Base-by-base conservation (phyloP, 2,797 vertebrate genomes). In the Melanotaenia maccullochi region DNA sequence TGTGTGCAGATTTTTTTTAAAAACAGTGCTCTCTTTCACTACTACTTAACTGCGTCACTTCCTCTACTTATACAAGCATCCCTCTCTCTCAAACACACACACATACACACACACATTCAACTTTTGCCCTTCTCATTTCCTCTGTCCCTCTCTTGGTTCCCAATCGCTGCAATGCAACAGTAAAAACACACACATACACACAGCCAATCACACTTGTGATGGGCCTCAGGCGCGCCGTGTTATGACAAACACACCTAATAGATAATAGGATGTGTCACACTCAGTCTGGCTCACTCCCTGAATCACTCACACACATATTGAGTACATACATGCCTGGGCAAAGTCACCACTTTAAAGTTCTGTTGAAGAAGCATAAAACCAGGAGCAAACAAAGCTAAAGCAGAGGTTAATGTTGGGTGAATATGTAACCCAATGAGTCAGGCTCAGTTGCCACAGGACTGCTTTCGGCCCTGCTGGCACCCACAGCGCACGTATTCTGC, bases 1-100 rank as follows among this genome's bases (percentile, higher is more conserved):
- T 79, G 68, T 83, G 77, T 71, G 81, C 74, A 78, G 74, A 87
- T 86, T 83, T 79, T 64, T 81, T 85, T 16, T 20, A 88, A 89
- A 92, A 90, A 93, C 90, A 93, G 85, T 86, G 59, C 84, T 73
- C 69, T 88, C 91, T 93, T 94, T 94, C 92, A 93, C 78, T 69
- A 81, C 76, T 63, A 82, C 81, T 75, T 78, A 79, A 84, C 77
- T 76, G 63, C 78, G 66, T 91, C 89, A 90, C 86, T 76, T 87
- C 79, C 87, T 79, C 66, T 36, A 47, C 38, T 57, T 16, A 60
- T 16, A 20, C 54, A 25, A 61, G 35, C 32, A 1, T 59, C 24
- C 44, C 33, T n/a, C 54, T 65, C 65, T 63, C 61, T 25, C 6
- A 33, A 33, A 33, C 32, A 18, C 54, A 65, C 65, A 57, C 59